Conservation (phyloP, 2,797 vertebrate species). For the Sparus aurata region DNA sequence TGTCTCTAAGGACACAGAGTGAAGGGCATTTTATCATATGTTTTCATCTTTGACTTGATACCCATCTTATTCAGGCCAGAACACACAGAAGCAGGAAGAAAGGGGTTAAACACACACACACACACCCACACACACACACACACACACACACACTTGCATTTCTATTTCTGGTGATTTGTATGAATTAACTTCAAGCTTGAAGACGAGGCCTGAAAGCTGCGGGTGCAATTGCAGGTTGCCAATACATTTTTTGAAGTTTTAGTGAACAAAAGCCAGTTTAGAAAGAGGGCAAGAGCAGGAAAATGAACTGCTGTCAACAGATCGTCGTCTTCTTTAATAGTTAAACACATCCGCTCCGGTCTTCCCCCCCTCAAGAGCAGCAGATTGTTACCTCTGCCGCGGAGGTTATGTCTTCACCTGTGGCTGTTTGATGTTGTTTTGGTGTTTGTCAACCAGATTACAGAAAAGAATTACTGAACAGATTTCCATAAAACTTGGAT, state of each 20-base stretch:
- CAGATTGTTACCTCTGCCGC: neutral
- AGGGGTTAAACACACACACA: neutral
- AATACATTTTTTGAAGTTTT: neutral
- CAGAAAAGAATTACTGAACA: too few species aligned
- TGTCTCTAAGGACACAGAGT: constrained; percentile 58
- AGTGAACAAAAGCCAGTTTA: neutral
- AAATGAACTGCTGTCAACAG: constrained; percentile 28
- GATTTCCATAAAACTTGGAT: too few species aligned
- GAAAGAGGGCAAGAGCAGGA: neutral
- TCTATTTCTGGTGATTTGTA: constrained; percentile 21
- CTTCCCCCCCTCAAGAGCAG: constrained; percentile 12
- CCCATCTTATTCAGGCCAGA: constrained; percentile 38
- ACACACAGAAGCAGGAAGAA: constrained; percentile 47
- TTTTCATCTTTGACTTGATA: constrained; percentile 55
- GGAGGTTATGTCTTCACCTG: too few species aligned
- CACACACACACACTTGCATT: neutral
- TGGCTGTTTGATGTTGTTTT: too few species aligned
- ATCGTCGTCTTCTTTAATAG: constrained; percentile 29
- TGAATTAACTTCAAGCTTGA: neutral
- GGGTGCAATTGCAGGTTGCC: neutral
- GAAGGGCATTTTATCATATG: constrained; percentile 70
- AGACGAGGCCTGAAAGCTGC: neutral
- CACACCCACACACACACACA: neutral
- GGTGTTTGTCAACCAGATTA: too few species aligned
- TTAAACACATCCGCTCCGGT: constrained; percentile 8